Evolutionary conservation across 2,888 invertebrate genomes (phyloP).

Genomic region (Ryuthela nishihirai): DNA sequence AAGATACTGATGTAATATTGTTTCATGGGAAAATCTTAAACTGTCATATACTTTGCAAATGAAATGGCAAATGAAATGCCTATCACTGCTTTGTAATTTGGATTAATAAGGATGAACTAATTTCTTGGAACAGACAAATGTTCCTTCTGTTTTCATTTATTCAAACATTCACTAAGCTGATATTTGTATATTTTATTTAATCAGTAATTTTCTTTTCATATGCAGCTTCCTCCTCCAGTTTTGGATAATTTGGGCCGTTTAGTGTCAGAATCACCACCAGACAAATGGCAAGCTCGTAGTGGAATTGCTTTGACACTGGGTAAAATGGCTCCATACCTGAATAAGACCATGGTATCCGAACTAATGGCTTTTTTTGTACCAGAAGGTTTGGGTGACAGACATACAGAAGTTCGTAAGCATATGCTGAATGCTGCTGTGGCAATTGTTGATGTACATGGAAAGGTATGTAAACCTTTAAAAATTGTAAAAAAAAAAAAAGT

Average conservation of each 20-base stretch:
- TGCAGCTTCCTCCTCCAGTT: slow-evolving; percentile 72
- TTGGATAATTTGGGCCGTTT: slow-evolving; percentile 89
- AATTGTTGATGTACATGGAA: slow-evolving; percentile 88
- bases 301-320: slow-evolving; percentile 81
- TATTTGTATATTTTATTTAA: not conserved
- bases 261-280: slow-evolving; percentile 65
- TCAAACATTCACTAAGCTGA: too few species aligned
- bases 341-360: slow-evolving; percentile 63
- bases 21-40: too few species aligned
- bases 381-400: slow-evolving; percentile 79
- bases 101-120: too few species aligned
- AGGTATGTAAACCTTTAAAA: slow-evolving; percentile 60
- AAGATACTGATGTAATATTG: too few species aligned
- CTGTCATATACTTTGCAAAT: too few species aligned
- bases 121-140: too few species aligned
- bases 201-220: slow-evolving; percentile 33
- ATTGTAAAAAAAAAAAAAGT: too few species aligned
- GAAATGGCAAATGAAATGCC: too few species aligned
- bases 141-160: too few species aligned
- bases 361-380: slow-evolving; percentile 77
- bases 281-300: slow-evolving; percentile 84
- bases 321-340: slow-evolving; percentile 70
- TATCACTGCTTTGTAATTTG: too few species aligned
- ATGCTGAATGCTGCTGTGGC: slow-evolving; percentile 93
- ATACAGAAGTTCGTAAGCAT: slow-evolving; percentile 72